A percentile compares a stretch with the other conserved stretches of the same genome.
phyloP scores from a whole-genome alignment of 1,140 invertebrate species.

The Ostrea edulis region DNA sequence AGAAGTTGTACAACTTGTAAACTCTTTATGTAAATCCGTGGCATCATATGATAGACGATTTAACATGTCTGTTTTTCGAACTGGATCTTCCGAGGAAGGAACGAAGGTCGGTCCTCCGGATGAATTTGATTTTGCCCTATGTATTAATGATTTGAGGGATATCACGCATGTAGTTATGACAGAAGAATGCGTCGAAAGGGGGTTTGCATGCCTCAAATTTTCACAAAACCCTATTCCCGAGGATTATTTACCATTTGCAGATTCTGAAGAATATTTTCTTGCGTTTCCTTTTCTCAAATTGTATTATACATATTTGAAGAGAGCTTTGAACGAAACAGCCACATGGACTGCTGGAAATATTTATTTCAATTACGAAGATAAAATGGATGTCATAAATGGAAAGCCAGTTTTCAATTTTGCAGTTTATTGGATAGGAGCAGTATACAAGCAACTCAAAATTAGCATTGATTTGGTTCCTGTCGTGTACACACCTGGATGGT shows the following conservation, averaged over 20 bases:
- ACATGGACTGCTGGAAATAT: constrained; percentile 40
- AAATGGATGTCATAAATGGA: constrained; percentile 36
- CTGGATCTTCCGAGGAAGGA: constrained; percentile 44
- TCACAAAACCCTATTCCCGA: background rate
- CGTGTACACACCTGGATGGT: constrained; percentile 48
- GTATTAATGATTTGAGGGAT: constrained; percentile 32
- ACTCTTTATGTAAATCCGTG: constrained; percentile 6
- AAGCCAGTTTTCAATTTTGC: constrained; percentile 52
- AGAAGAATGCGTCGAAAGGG: background rate
- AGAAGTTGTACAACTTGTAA: background rate
- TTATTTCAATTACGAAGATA: constrained; percentile 36
- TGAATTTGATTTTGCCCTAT: constrained; percentile 52
- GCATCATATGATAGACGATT: constrained; percentile 39
- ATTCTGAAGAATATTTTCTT: constrained; percentile 39
- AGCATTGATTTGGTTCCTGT: constrained; percentile 52
- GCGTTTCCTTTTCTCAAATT: constrained; percentile 44
- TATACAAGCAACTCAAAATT: constrained; percentile 51
- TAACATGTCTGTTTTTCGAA: constrained; percentile 39
- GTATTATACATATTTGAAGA: constrained; percentile 25
- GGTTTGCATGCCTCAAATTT: constrained; percentile 45
- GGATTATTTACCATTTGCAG: constrained; percentile 15
- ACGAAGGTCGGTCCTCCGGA: constrained; percentile 49
- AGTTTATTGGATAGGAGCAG: constrained; percentile 44
- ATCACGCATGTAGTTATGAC: background rate
- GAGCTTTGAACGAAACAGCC: constrained; percentile 30